phyloP scores from a whole-genome alignment of 2,113 vertebrate species.

The Rhabdornis inornatus region DNA sequence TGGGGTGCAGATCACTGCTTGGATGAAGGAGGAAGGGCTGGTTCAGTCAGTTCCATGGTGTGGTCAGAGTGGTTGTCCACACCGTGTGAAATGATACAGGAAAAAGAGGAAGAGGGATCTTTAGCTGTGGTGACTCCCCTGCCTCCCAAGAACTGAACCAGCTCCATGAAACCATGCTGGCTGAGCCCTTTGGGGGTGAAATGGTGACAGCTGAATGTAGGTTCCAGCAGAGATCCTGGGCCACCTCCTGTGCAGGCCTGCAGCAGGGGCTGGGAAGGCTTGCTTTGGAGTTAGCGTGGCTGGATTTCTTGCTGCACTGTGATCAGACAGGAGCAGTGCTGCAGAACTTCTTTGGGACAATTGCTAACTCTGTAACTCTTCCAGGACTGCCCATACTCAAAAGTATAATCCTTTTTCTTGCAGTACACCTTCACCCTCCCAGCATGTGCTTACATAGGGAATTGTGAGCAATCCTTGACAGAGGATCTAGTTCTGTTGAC shows the following conservation, averaged over 20 bases:
- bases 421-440: background rate
- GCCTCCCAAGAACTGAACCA: background rate
- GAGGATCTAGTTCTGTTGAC: background rate
- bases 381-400: background rate
- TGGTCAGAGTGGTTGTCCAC: background rate
- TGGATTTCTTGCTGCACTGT: background rate
- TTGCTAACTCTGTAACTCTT: background rate
- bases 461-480: background rate
- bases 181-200: background rate
- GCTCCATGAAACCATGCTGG: background rate
- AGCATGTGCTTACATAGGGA: background rate
- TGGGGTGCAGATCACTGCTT: background rate
- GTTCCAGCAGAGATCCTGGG: background rate
- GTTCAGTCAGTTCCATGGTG: background rate
- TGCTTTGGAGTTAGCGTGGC: background rate
- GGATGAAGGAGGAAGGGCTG: background rate
- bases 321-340: background rate
- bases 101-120: background rate
- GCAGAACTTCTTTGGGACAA: background rate
- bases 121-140: background rate
- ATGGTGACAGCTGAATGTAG: background rate
- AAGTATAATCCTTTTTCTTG: background rate
- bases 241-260: background rate
- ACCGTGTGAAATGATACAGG: background rate
- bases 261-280: background rate